Evolutionary conservation across 2,797 vertebrate genomes (phyloP).

Genomic region (Nyctibius grandis): DNA sequence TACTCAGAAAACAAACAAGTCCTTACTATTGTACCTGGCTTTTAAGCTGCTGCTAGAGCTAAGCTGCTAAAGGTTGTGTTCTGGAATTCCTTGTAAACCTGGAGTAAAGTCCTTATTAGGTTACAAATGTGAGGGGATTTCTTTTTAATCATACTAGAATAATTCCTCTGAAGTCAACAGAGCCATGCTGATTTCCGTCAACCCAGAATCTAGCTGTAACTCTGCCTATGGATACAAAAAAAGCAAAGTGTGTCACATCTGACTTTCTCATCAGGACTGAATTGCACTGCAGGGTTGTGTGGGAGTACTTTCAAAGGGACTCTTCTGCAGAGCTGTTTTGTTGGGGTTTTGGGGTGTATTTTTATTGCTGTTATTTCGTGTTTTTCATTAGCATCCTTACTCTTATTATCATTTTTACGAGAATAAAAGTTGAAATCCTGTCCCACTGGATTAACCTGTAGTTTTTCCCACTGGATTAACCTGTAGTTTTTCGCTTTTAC

Average conservation of each 20-base stretch:
- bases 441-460: neutral
- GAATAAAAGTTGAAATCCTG: neutral
- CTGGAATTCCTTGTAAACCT: neutral
- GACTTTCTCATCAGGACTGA: neutral
- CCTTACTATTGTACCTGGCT: neutral
- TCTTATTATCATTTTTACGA: neutral
- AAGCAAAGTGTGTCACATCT: neutral
- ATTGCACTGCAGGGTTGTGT: neutral
- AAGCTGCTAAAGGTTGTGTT: neutral
- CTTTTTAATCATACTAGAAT: neutral
- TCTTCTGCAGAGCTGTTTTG: neutral
- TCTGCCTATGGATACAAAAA: neutral
- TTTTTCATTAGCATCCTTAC: neutral
- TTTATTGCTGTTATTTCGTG: neutral
- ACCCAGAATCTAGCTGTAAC: neutral
- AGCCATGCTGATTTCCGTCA: neutral
- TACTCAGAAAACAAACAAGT: neutral
- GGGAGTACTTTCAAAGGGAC: neutral
- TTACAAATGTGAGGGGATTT: neutral
- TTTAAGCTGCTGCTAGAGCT: neutral
- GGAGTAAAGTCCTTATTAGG: neutral
- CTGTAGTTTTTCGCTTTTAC: neutral
- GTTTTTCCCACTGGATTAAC: neutral
- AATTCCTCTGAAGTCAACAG: neutral
- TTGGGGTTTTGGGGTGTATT: neutral